These are phyloP conservation scores for Meloidogyne chitwoodi DNA, from an alignment of 1,140 invertebrate species.

Conservation along the genomic window DNA sequence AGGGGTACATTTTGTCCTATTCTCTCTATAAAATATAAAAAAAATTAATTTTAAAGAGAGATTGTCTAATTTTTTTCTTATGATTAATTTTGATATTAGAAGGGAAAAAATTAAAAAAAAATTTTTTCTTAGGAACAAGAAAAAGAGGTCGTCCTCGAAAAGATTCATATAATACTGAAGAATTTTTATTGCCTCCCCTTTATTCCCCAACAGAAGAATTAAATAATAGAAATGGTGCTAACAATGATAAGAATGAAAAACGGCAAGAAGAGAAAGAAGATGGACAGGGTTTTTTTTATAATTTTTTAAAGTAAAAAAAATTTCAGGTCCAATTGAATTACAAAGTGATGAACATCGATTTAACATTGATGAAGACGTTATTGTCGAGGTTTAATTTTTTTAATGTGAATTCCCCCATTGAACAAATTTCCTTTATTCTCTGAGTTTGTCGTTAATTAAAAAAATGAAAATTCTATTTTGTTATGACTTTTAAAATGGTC, in stretches of 20 bases:
- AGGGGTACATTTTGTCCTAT: no score
- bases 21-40: no score
- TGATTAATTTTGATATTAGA: no score
- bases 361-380: not conserved
- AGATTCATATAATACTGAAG: not conserved
- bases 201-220: not conserved
- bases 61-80: no score
- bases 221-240: not conserved
- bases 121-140: not conserved
- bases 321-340: not conserved
- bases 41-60: no score
- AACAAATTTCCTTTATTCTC: no score
- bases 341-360: not conserved
- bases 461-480: no score
- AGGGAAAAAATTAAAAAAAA: no score
- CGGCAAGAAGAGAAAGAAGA: no score
- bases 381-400: not conserved
- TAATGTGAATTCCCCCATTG: not conserved
- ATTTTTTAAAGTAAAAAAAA: no score
- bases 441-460: no score
- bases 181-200: not conserved
- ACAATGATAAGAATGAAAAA: not conserved
- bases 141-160: not conserved
- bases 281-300: not conserved
- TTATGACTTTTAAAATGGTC: no score